Evolutionary conservation across 2,888 invertebrate species (phyloP), one percentile per base, ranked within the genome.

Genomic region (Tineola bisselliella): DNA sequence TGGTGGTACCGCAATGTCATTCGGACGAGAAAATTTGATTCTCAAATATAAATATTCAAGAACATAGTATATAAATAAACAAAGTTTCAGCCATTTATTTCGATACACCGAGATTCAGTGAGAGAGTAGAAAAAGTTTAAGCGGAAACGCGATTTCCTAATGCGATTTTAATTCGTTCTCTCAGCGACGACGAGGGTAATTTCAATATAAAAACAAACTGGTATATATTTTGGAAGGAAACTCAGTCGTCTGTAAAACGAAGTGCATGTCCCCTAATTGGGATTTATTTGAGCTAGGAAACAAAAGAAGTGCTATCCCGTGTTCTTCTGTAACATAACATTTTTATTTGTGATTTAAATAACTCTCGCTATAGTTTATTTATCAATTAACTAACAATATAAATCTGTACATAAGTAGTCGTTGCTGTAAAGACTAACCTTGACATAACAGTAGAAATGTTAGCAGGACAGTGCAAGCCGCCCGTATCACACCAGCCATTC

Each of bases 121-220:
- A 79, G 76, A 78, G 79, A 76, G 81, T 81, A 82, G 81, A 61
- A 77, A 82, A 87, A 86, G 82, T 84, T 61, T 83, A 76, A 81
- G 75, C 77, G 80, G 78, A 71, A 78, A 79, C 81, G 78, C 83
- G 80, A 86, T 84, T 84, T 80, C 83, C 83, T 86, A 86, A 87
- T 87, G 86, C 79, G 84, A 84, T 84, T 86, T 86, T 87, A 86
- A 86, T 86, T 86, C 80, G 78, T 76, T 82, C 79, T 82, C 79
- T 75, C 78, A 76, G 77, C 79, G 77, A 76, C 79, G 79, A 19
- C 31, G 44, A 43, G 60, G 60, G 44, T 33, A 58, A 54, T 33
- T 59, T 62, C 57, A 58, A 58, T 58, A 33, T 33, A 58, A 58
- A 58, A 58, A 58, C 31, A 58, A 58, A 58, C 58, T 33, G 33